phyloP scores from a whole-genome alignment of 2,113 vertebrate genomes.

The Cottus gobio region DNA sequence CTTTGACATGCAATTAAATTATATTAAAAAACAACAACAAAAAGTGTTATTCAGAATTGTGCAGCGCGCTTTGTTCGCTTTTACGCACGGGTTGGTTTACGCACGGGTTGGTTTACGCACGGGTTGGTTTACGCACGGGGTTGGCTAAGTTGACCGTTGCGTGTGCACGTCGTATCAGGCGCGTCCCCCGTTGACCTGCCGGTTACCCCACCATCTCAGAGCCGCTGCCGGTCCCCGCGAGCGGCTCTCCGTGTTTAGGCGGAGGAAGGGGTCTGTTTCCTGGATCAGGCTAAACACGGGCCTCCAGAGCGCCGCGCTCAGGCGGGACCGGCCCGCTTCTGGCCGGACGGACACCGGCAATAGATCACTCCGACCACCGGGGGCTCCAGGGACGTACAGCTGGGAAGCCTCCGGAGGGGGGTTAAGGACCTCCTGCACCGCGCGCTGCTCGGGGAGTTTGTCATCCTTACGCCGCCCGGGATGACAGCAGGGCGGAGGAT shows the following conservation, averaged over 20 bases:
- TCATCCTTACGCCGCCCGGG: constrained; percentile 54
- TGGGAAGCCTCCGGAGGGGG: constrained; percentile 54
- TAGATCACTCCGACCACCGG: constrained; percentile 85
- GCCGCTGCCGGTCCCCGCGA: constrained; percentile 77
- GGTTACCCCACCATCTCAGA: constrained; percentile 60
- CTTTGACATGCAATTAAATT: not conserved
- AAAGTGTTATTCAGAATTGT: no score
- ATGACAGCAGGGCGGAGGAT: constrained; percentile 65
- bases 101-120: constrained; percentile 3
- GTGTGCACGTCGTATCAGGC: not conserved
- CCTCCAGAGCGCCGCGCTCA: constrained; percentile 89
- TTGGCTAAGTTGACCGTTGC: not conserved
- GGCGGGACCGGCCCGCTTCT: constrained; percentile 63
- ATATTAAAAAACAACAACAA: not conserved
- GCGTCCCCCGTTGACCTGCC: constrained; percentile 50
- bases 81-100: constrained; percentile 16
- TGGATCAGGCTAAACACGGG: constrained; percentile 91
- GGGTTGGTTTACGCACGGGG: not conserved
- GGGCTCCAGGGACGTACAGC: constrained; percentile 45
- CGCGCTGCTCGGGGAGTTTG: constrained; percentile 48
- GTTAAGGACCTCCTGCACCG: constrained; percentile 53
- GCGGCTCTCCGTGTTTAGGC: constrained; percentile 90
- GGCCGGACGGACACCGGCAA: constrained; percentile 83
- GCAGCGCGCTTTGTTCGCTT: not conserved
- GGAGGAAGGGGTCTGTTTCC: constrained; percentile 98